These are phyloP conservation scores for Ormyrus pomaceus DNA, from an alignment of 2,888 invertebrate species.

Conservation along the genomic window DNA sequence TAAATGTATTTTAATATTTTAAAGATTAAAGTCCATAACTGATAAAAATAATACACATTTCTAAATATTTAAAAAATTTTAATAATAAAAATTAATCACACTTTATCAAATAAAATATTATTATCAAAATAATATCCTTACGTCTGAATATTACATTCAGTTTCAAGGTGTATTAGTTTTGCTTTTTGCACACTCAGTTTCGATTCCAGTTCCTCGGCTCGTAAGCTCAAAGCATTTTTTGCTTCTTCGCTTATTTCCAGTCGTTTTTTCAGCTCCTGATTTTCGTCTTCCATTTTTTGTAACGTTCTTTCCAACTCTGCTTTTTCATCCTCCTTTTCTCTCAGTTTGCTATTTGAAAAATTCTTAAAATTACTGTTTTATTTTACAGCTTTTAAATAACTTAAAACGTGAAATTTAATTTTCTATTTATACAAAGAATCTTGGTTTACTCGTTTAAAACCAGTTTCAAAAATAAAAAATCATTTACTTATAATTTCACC, in stretches of 20 bases:
- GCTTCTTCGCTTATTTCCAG: conserved; percentile 63
- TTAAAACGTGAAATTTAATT: too few relatives aligned
- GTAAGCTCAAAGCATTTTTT: conserved; percentile 60
- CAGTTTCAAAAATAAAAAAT: too few relatives aligned
- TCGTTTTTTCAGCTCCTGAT: conserved; percentile 61
- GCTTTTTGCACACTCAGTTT: conserved; percentile 66
- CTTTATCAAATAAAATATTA: neutral
- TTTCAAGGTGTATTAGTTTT: conserved; percentile 65
- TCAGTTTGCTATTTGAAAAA: conserved; percentile 60
- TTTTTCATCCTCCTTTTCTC: conserved; percentile 58
- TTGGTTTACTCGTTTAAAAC: too few relatives aligned
- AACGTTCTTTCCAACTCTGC: conserved; percentile 29
- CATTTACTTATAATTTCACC: too few relatives aligned
- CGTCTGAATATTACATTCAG: conserved; percentile 66
- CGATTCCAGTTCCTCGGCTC: conserved; percentile 61
- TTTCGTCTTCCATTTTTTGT: conserved; percentile 57
- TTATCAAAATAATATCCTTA: conserved; percentile 50
- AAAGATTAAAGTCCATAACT: too few relatives aligned
- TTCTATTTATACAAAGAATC: too few relatives aligned
- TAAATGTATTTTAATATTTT: too few relatives aligned
- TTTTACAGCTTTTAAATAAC: too few relatives aligned
- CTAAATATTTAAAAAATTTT: neutral
- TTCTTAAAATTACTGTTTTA: too few relatives aligned
- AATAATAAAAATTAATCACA: neutral
- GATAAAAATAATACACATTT: too few relatives aligned